Evolutionary conservation across 2,113 vertebrate genomes (phyloP).

Genomic region (Crotalus horridus): DNA sequence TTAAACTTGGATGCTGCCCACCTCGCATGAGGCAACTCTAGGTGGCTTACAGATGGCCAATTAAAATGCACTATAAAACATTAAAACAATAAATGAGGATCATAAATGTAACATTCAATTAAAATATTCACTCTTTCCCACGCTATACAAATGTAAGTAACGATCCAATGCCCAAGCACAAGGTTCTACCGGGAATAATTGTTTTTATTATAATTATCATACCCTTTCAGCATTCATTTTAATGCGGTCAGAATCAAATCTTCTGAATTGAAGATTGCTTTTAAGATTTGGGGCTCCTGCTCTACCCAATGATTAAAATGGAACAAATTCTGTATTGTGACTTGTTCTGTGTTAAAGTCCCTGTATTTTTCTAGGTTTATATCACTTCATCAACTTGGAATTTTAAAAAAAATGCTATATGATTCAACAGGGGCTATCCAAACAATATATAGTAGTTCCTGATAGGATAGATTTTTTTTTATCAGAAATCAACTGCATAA

Average conservation of each 20-base stretch:
- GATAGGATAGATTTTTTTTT: neutral
- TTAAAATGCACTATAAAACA: too few relatives aligned
- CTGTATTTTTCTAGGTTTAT: constrained; percentile 21
- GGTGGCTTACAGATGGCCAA: too few relatives aligned
- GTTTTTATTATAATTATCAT: constrained; percentile 1
- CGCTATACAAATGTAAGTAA: constrained; percentile 31
- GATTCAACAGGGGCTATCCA: neutral
- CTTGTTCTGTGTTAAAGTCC: neutral
- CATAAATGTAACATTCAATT: too few relatives aligned
- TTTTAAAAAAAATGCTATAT: neutral
- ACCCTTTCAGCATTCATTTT: constrained; percentile 24
- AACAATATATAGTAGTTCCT: neutral
- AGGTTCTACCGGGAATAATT: constrained; percentile 26
- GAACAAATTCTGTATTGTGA: constrained; percentile 26
- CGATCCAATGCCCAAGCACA: constrained; percentile 32
- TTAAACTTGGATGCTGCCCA: too few relatives aligned
- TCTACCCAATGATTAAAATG: constrained; percentile 61
- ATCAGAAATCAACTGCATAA: neutral
- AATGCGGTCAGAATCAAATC: constrained; percentile 38
- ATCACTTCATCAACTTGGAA: neutral
- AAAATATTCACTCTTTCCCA: neutral
- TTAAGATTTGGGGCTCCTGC: constrained; percentile 52
- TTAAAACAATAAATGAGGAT: too few relatives aligned
- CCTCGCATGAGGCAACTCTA: too few relatives aligned
- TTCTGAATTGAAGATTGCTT: neutral